Conservation (phyloP, 2,797 vertebrate genomes). For the Mustela erminea region DNA sequence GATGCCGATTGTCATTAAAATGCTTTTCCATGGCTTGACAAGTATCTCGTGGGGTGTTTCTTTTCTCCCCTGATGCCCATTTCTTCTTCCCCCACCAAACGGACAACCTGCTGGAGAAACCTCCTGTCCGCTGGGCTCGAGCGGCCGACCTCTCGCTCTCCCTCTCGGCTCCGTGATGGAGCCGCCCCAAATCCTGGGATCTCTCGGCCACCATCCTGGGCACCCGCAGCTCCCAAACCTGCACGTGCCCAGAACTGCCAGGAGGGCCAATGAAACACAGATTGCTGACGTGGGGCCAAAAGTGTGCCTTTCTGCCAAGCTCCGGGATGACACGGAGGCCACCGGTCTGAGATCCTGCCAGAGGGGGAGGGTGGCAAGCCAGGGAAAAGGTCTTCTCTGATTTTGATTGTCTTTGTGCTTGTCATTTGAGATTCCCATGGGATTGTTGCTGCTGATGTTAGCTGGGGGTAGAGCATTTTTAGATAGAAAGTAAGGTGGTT, state of each 20-base stretch:
- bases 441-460: fast-evolving
- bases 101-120: background rate
- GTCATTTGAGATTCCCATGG: fast-evolving
- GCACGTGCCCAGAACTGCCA: fast-evolving
- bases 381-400: fast-evolving
- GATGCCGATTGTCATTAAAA: slow-evolving; percentile 89
- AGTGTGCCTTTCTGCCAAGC: background rate
- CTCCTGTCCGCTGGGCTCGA: fast-evolving
- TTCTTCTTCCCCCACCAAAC: background rate
- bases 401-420: fast-evolving
- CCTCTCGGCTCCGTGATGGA: too few relatives aligned
- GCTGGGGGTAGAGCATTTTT: background rate
- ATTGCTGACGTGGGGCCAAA: background rate
- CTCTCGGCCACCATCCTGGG: fast-evolving
- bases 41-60: slow-evolving; percentile 57
- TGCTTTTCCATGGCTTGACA: slow-evolving; percentile 86
- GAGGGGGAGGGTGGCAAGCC: too few relatives aligned
- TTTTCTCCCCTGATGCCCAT: background rate
- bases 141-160: background rate
- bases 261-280: fast-evolving
- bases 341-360: fast-evolving
- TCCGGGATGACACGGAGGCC: fast-evolving
- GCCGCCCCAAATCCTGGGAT: background rate
- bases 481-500: background rate
- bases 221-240: fast-evolving